A percentile compares a stretch with the other conserved stretches of the same genome.
Conservation (phyloP, 2,888 invertebrate species). For the Nysson spinosus region DNA sequence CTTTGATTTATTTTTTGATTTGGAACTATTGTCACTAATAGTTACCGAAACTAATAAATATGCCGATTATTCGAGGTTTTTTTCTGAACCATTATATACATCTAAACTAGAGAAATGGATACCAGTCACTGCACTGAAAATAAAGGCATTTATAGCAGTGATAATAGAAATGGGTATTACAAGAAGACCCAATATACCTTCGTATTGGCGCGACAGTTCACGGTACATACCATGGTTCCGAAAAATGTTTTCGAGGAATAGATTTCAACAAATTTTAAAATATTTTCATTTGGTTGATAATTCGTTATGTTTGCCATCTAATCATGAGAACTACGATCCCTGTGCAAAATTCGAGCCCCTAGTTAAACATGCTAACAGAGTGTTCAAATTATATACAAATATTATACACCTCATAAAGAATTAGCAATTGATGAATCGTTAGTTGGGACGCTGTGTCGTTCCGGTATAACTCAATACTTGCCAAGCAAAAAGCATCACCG, state of each 20-base stretch:
- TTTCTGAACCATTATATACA: too few relatives aligned
- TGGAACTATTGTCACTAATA: not conserved
- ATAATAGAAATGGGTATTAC: constrained; percentile 1
- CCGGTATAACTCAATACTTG: too few relatives aligned
- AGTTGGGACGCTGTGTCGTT: too few relatives aligned
- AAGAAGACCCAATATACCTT: too few relatives aligned
- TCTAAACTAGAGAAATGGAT: constrained; percentile 4
- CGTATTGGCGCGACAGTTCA: not conserved
- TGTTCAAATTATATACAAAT: too few relatives aligned
- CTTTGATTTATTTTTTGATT: not conserved
- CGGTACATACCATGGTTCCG: not conserved
- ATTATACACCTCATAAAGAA: too few relatives aligned
- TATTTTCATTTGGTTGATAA: constrained; percentile 1
- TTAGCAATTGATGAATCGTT: too few relatives aligned
- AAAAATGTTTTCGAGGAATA: constrained; percentile 6
- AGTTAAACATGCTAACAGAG: too few relatives aligned
- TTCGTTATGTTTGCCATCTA: not conserved
- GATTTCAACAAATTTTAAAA: constrained; percentile 3
- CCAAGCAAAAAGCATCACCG: too few relatives aligned
- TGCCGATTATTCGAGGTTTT: too few relatives aligned
- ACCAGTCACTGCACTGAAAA: not conserved
- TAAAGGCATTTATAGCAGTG: not conserved
- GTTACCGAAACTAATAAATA: constrained; percentile 20
- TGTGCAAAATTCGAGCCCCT: constrained; percentile 2
- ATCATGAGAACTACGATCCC: not conserved